A percentile compares a stretch with the other conserved stretches of the same genome.
Evolutionary conservation across 2,888 invertebrate genomes (phyloP).

Genomic region (Pediacus dermestoides): DNA sequence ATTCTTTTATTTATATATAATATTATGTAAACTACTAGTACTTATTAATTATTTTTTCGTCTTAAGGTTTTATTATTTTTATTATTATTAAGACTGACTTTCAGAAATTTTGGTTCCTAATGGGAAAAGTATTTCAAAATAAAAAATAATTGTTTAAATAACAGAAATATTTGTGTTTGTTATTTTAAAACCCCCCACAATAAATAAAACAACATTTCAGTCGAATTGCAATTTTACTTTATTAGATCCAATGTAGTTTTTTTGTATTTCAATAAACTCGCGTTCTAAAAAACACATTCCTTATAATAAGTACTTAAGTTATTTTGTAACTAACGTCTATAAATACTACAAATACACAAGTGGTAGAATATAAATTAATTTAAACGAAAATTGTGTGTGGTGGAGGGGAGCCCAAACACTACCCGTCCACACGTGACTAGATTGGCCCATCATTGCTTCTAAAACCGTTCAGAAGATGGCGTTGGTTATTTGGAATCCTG

Average conservation of each 20-base stretch:
- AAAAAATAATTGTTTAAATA: conserved; percentile 33
- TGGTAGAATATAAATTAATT: conserved; percentile 28
- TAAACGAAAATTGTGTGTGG: conserved; percentile 21
- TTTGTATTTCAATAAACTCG: not conserved
- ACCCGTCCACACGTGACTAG: conserved; percentile 39
- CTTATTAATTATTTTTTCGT: conserved; percentile 28
- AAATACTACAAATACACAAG: conserved; percentile 36
- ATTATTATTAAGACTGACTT: conserved; percentile 52
- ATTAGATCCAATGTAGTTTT: no score
- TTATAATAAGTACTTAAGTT: conserved; percentile 38
- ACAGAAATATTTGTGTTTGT: no score
- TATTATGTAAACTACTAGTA: conserved; percentile 25
- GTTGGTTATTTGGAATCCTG: conserved; percentile 34
- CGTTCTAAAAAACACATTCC: conserved; percentile 1
- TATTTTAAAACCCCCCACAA: no score
- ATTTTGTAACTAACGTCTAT: conserved; percentile 39
- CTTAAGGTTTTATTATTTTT: conserved; percentile 43
- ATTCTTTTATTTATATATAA: conserved; percentile 34
- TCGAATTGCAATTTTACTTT: not conserved
- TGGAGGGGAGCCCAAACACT: no score
- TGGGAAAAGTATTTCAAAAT: conserved; percentile 48
- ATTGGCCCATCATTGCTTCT: no score
- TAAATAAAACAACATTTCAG: no score
- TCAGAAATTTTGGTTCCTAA: conserved; percentile 51
- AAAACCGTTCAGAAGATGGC: conserved; percentile 13